Evolutionary conservation across 2,797 vertebrate species (phyloP), one percentile per base, ranked within the genome.

Genomic region (Myoxocephalus aenaeus): DNA sequence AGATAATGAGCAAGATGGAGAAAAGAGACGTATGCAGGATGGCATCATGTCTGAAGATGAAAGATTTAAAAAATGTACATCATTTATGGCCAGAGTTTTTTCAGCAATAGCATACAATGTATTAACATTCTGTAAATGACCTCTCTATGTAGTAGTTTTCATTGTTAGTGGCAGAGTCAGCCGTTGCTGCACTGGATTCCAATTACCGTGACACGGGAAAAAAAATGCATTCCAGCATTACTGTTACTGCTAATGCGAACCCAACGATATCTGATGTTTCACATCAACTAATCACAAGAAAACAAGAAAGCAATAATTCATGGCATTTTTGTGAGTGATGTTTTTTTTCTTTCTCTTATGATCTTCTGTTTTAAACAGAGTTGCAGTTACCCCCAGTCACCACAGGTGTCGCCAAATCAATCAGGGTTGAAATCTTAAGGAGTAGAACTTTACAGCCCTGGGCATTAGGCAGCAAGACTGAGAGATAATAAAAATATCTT

Each of bases 121-220:
- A 22, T 51, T 51, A 12, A 10, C n/a, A 22, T 51, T 22, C 10
- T 25, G n/a, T 53, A 56, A 56, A 14, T 40, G 20, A 44, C 6
- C 51, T 56, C 3, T 67, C 14, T 56, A 7, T 2, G 25, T 32
- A 2, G 14, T 46, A 32, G 25, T n/a, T 50, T 25, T 14, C 9
- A 42, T 29, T 1, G 20, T 13, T 38, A 38, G 50, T 0, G 0
- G n/a, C 10, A 8, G 0, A 10, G 46, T 50, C 46, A 50, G 46
- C 15, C n/a, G n/a, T 46, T 59, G 13, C 5, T 5, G 0, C 44
- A 14, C 11, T 64, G 22, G n/a, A 70, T 48, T 65, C 7, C 58
- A 65, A 77, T 5, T 62, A 29, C 17, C 5, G 22, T 57, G 29
- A 38, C 58, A 8, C 38, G 6, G 12, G 34, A 44, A 14, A 20